Base-by-base conservation (phyloP, 1,140 invertebrate species). In the Philopotamus ludificatus region DNA sequence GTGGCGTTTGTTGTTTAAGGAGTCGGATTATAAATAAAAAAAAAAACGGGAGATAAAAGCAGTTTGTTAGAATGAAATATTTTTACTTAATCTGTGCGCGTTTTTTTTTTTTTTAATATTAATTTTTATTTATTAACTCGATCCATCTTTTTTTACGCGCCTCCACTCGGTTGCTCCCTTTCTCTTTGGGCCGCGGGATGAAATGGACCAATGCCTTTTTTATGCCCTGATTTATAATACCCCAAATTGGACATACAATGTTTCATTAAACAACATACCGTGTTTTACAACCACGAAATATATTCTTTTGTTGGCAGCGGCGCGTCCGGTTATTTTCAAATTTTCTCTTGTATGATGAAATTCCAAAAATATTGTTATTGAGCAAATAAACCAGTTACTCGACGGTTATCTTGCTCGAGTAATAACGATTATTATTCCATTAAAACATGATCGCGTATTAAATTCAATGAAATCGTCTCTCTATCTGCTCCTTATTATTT, bases 401-500 rank as follows among this genome's bases (percentile, higher is more conserved):
- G n/a, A n/a, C 12, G 12, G 28, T 12, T 34, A 26, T 8, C 26
- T 15, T 45, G 63, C 45, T 49, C 54, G 63, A n/a, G 45, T 65
- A 65, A 65, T 58, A 59, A 58, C 41, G 25, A 65, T 57, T 44
- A 65, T 64, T 57, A 65, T 65, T 54, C 53, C 15, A 65, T 58
- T 57, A 58, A 54, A 55, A 49, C 42, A 21, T 58, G 63, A 65
- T 58, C 54, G 44, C 54, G 50, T 65, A 58, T 64, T 55, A 57
- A 57, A 64, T 64, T 64, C 62, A 64, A 64, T 64, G 62, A 64
- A 64, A 64, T 49, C 54, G 55, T 64, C 28, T 64, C 20, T 28
- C 34, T 62, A 34, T 12, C 28, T 7, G 28, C 28, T 34, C 28
- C 28, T 34, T 7, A 34, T 34, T 34, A 12, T 34, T 34, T 34